These are phyloP conservation scores for Amblyopsis hoosieri DNA, from an alignment of 2,797 vertebrate species.

Conservation along the genomic window DNA sequence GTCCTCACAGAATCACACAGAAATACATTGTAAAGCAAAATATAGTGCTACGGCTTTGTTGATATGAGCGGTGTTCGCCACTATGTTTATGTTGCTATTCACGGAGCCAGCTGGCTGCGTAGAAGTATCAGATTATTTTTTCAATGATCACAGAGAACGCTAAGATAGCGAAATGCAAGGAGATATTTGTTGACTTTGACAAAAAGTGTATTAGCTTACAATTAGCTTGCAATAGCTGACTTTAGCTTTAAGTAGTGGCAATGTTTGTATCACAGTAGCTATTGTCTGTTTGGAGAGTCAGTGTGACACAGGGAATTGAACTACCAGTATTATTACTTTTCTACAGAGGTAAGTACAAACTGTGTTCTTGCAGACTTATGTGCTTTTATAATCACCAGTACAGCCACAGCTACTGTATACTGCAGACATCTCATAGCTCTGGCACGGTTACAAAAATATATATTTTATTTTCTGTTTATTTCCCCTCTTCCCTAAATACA, in stretches of 20 bases:
- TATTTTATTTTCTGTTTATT: neutral
- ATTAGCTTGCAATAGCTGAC: too few species aligned
- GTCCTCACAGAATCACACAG: too few species aligned
- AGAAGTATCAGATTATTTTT: too few species aligned
- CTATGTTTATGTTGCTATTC: too few species aligned
- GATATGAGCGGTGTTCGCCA: too few species aligned
- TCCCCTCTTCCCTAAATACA: slow-evolving; percentile 18
- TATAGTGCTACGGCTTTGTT: too few species aligned
- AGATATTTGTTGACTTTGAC: too few species aligned
- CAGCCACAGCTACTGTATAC: slow-evolving; percentile 18
- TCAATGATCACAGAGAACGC: too few species aligned
- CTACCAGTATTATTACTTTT: neutral
- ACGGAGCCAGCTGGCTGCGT: too few species aligned
- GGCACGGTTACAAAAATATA: slow-evolving; percentile 7
- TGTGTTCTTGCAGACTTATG: slow-evolving; percentile 3
- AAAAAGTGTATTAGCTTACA: too few species aligned
- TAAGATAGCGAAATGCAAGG: too few species aligned
- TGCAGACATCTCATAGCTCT: slow-evolving; percentile 18
- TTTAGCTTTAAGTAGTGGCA: neutral
- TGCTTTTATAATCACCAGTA: slow-evolving; percentile 20
- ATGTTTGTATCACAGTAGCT: slow-evolving; percentile 25
- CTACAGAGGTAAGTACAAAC: neutral
- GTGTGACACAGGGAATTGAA: slow-evolving; percentile 14
- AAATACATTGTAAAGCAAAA: too few species aligned
- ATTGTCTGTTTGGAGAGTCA: slow-evolving; percentile 5